Evolutionary conservation across 2,113 vertebrate species (phyloP).

Genomic region (Delphinapterus leucas): DNA sequence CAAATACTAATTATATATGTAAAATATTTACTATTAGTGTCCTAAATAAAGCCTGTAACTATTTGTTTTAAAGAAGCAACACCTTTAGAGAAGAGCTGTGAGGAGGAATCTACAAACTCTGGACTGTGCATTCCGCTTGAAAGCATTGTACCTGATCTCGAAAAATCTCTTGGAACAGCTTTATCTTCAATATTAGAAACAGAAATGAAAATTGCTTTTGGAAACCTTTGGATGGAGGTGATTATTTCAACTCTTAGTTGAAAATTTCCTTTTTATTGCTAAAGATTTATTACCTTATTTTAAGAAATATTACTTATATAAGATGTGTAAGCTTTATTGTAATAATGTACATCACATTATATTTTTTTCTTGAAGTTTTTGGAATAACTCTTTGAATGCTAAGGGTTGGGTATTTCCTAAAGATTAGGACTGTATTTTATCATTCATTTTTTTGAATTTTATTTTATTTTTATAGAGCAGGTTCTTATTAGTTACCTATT

Average conservation of each 20-base stretch:
- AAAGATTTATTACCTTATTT: conserved; percentile 18
- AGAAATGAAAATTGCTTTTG: conserved; percentile 92
- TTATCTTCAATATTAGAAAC: conserved; percentile 91
- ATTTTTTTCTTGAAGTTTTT: conserved; percentile 12
- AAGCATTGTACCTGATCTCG: conserved; percentile 81
- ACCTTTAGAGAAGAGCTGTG: conserved; percentile 24
- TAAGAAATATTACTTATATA: not conserved
- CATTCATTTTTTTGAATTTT: not conserved
- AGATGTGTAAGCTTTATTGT: not conserved
- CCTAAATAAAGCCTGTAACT: conserved; percentile 50
- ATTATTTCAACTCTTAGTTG: conserved; percentile 37
- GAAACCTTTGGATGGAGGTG: conserved; percentile 92
- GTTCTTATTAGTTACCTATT: no score
- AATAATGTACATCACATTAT: not conserved
- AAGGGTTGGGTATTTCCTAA: conserved; percentile 11
- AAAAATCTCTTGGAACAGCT: conserved; percentile 86
- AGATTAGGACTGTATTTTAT: not conserved
- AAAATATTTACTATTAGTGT: not conserved
- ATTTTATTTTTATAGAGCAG: no score
- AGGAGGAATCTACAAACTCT: conserved; percentile 9
- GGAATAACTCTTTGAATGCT: not conserved
- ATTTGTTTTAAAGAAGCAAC: conserved; percentile 70
- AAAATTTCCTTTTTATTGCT: conserved; percentile 18
- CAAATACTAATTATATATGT: not conserved
- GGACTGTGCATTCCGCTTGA: conserved; percentile 62